phyloP scores from a whole-genome alignment of 1,140 invertebrate species.

The Chironomus tepperi region DNA sequence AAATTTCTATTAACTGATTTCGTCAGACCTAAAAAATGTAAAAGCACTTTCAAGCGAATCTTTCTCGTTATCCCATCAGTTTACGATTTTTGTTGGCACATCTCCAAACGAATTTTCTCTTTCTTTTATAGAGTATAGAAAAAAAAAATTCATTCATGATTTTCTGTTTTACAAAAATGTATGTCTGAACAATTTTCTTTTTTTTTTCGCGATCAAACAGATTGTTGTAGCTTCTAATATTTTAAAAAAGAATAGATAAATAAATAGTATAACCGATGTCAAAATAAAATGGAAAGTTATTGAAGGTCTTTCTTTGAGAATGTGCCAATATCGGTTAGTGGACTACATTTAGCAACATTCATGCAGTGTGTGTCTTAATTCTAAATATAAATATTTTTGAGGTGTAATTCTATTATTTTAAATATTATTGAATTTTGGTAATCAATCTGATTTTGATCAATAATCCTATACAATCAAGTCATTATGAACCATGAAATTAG shows the following conservation, averaged over 20 bases:
- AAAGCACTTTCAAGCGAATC: neutral
- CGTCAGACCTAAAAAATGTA: neutral
- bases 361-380: too few relatives aligned
- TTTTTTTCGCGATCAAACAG: neutral
- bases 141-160: conserved; percentile 14
- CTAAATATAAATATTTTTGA: too few relatives aligned
- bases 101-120: neutral
- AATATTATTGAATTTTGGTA: too few relatives aligned
- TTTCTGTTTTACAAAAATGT: neutral
- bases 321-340: neutral
- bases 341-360: neutral
- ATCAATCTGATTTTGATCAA: too few relatives aligned
- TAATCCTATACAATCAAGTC: too few relatives aligned
- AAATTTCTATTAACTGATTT: neutral
- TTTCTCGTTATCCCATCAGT: neutral
- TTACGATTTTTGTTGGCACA: neutral
- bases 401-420: too few relatives aligned
- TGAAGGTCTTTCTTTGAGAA: neutral
- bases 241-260: too few relatives aligned
- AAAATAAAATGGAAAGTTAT: neutral
- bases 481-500: too few relatives aligned
- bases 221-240: neutral
- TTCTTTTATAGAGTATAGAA: neutral
- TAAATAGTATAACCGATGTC: neutral
- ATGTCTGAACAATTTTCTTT: neutral